Percentiles rank a stretch among this genome's conserved stretches.
These are phyloP conservation scores for Synchiropus splendidus DNA, from an alignment of 2,113 vertebrate genomes.

Conservation along the genomic window DNA sequence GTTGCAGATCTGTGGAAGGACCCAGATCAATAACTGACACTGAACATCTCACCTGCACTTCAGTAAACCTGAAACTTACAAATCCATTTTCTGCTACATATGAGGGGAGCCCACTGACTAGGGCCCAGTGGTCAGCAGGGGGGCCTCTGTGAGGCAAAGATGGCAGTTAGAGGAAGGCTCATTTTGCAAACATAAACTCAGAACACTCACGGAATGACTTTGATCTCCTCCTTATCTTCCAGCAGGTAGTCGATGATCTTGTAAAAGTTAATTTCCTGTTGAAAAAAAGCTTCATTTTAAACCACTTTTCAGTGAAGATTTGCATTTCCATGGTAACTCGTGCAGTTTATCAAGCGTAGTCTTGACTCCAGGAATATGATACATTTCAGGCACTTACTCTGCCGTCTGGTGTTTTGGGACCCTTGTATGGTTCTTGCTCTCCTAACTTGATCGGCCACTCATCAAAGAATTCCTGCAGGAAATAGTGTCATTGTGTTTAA, in stretches of 20 bases:
- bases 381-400: conserved; percentile 60
- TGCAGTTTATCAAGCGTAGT: too few relatives aligned
- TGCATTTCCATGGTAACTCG: too few relatives aligned
- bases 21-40: background rate
- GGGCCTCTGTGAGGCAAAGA: conserved; percentile 66
- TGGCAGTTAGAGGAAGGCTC: background rate
- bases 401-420: conserved; percentile 90
- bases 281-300: background rate
- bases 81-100: conserved; percentile 92
- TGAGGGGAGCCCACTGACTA: conserved; percentile 78
- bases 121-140: conserved; percentile 85
- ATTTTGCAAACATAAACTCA: background rate
- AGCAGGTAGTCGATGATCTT: conserved; percentile 91
- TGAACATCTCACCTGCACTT: background rate
- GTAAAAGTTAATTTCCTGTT: conserved; percentile 85
- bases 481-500: background rate
- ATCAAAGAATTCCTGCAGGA: conserved; percentile 81
- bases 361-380: background rate
- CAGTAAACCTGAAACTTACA: conserved; percentile 66
- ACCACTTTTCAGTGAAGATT: background rate
- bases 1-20: conserved; percentile 75
- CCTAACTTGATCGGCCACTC: conserved; percentile 87
- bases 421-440: conserved; percentile 83
- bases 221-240: conserved; percentile 88
- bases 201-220: conserved; percentile 85